Conservation (phyloP, 1,140 invertebrate species). For the Pachypeltis micranthus region DNA sequence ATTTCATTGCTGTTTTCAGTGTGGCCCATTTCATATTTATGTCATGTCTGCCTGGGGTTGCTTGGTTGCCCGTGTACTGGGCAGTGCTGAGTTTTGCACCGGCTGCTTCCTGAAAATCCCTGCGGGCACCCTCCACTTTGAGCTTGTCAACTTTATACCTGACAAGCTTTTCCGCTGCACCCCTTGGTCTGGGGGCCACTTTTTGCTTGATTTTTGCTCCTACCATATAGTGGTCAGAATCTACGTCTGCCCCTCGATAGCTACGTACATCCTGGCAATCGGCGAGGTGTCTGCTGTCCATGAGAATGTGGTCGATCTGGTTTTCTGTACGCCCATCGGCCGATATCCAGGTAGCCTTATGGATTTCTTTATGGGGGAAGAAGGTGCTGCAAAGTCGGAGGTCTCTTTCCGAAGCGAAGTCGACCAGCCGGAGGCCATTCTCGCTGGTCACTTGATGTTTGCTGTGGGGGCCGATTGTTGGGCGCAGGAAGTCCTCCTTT, state of each 20-base stretch:
- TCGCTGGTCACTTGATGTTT: constrained; percentile 25
- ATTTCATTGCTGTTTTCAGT: background rate
- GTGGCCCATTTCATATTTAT: constrained; percentile 9
- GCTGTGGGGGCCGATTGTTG: constrained; percentile 25
- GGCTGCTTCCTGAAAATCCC: background rate
- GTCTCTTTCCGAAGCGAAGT: constrained; percentile 22
- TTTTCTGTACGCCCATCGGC: constrained; percentile 19
- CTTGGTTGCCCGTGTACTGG: background rate
- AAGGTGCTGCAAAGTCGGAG: constrained; percentile 22
- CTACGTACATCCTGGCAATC: constrained; percentile 17
- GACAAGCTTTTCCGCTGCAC: background rate
- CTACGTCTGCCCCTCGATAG: constrained; percentile 21
- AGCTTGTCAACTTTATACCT: background rate
- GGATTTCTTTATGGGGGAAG: constrained; percentile 23
- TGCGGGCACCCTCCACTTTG: background rate
- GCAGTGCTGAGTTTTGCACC: background rate
- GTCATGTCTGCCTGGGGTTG: background rate
- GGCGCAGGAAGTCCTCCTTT: background rate
- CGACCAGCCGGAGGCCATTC: constrained; percentile 22
- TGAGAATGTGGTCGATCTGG: constrained; percentile 26
- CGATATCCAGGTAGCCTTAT: too few species aligned
- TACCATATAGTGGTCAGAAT: constrained; percentile 22
- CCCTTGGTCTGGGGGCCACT: background rate
- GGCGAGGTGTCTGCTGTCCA: constrained; percentile 9
- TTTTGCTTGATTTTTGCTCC: constrained; percentile 15